Percentiles rank a stretch among this genome's conserved stretches.
These are phyloP conservation scores for Syncerus caffer DNA, from an alignment of 2,797 vertebrate genomes.

Conservation along the genomic window DNA sequence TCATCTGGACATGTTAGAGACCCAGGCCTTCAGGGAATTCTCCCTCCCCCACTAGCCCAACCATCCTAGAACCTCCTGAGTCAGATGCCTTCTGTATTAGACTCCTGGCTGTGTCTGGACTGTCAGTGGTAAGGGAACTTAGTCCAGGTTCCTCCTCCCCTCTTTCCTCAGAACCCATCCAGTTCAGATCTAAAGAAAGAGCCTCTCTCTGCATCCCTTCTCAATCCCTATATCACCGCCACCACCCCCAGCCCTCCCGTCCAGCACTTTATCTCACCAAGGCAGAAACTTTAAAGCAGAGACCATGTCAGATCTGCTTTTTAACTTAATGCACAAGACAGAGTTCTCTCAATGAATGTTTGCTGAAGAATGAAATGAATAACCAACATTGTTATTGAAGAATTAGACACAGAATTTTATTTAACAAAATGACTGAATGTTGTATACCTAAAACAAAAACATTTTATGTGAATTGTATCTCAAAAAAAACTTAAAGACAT, in stretches of 20 bases:
- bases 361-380: background rate
- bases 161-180: background rate
- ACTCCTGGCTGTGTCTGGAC: background rate
- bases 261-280: background rate
- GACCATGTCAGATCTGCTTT: background rate
- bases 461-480: background rate
- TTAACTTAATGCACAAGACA: background rate
- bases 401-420: conserved; percentile 15
- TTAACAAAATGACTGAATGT: background rate
- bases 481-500: background rate
- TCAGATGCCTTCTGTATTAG: background rate
- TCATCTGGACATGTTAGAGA: background rate
- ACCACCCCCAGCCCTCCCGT: background rate
- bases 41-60: background rate
- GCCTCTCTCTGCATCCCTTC: background rate
- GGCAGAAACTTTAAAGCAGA: background rate
- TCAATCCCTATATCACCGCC: background rate
- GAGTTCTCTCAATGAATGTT: background rate
- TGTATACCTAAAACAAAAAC: background rate
- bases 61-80: background rate
- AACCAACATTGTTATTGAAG: background rate
- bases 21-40: background rate
- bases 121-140: background rate
- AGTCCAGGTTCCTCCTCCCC: background rate
- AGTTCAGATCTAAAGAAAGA: background rate